Evolutionary conservation across 2,888 invertebrate species (phyloP).

Genomic region (Actias luna): DNA sequence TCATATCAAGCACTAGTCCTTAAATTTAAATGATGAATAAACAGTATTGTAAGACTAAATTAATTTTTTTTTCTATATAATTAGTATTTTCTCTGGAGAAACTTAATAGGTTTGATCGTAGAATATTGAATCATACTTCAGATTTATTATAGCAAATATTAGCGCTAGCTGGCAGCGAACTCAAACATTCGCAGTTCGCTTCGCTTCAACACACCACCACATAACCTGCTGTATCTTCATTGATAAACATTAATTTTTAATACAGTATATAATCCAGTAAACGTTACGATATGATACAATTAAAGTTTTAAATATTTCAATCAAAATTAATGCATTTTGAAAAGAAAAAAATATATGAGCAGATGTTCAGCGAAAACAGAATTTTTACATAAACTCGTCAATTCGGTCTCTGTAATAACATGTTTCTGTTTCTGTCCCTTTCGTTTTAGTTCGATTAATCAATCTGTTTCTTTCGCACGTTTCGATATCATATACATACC

Average conservation of each 20-base stretch:
- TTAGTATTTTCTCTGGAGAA: neutral
- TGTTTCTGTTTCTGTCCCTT: neutral
- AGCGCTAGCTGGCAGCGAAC: too few species aligned
- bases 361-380: conserved; percentile 23
- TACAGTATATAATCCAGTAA: neutral
- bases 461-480: conserved; percentile 42
- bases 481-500: conserved; percentile 32
- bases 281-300: conserved; percentile 12
- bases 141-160: too few species aligned
- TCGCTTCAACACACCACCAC: neutral
- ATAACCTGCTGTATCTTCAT: neutral
- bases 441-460: neutral
- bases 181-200: too few species aligned
- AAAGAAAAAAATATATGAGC: conserved; percentile 15
- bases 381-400: conserved; percentile 67
- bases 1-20: too few species aligned
- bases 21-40: neutral
- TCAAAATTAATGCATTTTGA: conserved; percentile 6
- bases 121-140: too few species aligned
- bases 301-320: conserved; percentile 9
- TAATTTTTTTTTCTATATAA: neutral
- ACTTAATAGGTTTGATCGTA: neutral
- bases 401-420: conserved; percentile 66
- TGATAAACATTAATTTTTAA: conserved; percentile 1
- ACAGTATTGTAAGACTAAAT: neutral